phyloP scores from a whole-genome alignment of 2,888 invertebrate species.

The Drosophila anomalata region DNA sequence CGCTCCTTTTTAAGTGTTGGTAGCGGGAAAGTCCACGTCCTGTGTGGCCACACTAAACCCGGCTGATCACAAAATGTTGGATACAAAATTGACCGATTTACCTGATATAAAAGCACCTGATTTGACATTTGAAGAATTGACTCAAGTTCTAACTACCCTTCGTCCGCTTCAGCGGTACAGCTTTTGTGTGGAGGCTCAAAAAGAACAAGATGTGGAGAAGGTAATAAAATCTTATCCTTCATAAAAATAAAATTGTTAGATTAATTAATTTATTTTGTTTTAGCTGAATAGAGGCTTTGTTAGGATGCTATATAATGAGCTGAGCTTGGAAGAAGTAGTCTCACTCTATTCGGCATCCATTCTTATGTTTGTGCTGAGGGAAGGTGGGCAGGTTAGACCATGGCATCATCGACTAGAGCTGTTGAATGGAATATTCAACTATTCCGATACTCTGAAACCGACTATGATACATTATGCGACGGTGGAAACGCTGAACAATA shows the following conservation, averaged over 20 bases:
- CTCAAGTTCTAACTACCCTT: conserved; percentile 29
- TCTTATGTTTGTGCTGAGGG: conserved; percentile 37
- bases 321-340: conserved; percentile 52
- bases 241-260: neutral
- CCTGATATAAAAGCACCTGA: conserved; percentile 17
- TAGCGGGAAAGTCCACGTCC: neutral
- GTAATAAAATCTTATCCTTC: conserved; percentile 5
- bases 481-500: conserved; percentile 34
- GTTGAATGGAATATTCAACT: conserved; percentile 57
- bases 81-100: conserved; percentile 4
- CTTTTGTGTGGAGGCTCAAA: conserved; percentile 8
- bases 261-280: conserved; percentile 4
- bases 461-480: conserved; percentile 65
- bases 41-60: neutral
- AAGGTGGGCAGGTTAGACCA: conserved; percentile 4
- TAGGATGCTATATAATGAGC: conserved; percentile 32
- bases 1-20: too few species aligned
- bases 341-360: conserved; percentile 48
- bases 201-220: conserved; percentile 26
- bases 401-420: conserved; percentile 45
- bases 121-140: conserved; percentile 42
- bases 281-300: conserved; percentile 41
- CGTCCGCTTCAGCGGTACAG: conserved; percentile 29
- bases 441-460: conserved; percentile 63
- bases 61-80: conserved; percentile 28